Base-by-base conservation (phyloP, 2,113 vertebrate species). In the Centropristis striata region DNA sequence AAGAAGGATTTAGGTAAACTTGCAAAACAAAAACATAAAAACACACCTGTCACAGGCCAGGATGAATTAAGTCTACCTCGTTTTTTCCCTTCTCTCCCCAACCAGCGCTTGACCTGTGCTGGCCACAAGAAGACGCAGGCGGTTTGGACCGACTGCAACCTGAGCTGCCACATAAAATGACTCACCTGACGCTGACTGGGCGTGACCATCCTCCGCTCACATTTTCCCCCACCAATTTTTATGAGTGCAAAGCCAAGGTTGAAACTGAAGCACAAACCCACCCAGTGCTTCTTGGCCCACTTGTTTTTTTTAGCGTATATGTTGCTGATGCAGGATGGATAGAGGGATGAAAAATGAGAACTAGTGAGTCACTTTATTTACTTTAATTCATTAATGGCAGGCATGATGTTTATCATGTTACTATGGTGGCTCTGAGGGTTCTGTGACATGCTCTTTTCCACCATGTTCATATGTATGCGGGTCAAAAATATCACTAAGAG, bases 141-240 rank as follows among this genome's bases (percentile, higher is more conserved):
- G 84, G 86, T 91, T 89, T 90, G 87, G 85, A 87, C 90, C 47
- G 75, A 75, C 86, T 88, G 85, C 90, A 93, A 92, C 91, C 88
- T 92, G 91, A 94, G 89, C 89, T 85, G 82, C 90, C 81, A 88
- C 89, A 91, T 85, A 81, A 90, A 90, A 91, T 95, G 92, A 94
- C 92, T 94, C 94, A 94, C 94, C 92, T 95, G 90, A 92, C 54
- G 85, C 86, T 86, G 71, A 71, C 86, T 90, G 88, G 92, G 92
- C 81, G 92, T 76, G 87, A 91, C 77, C 69, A 46, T 79, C 57
- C 76, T 74, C 88, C 14, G 79, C 91, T 94, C 90, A 94, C 78
- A 90, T 92, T 94, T 93, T 92, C 89, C 91, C 81, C 79, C 80
- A 64, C 68, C 86, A 66, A 6, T 80, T 69, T 84, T 75, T 81